Percentiles rank a stretch among this genome's conserved stretches.
phyloP scores from a whole-genome alignment of 2,113 vertebrate species.

The Eudyptes chrysolophus region DNA sequence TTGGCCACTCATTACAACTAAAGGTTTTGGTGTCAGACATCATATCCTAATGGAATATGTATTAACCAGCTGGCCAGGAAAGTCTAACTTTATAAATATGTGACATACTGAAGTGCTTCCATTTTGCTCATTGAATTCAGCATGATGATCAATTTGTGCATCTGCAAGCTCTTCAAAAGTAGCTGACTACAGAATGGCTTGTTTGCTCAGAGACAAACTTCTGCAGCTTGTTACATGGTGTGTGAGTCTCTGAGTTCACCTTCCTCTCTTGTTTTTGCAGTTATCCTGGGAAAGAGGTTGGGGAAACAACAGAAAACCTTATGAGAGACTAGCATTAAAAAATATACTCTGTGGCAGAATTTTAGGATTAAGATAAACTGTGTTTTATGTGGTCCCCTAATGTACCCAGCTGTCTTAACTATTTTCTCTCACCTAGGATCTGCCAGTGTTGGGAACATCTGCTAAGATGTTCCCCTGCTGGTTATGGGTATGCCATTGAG shows the following conservation, averaged over 20 bases:
- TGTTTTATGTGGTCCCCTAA: neutral
- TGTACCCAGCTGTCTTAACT: neutral
- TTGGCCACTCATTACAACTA: neutral
- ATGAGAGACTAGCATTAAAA: neutral
- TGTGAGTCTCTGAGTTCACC: neutral
- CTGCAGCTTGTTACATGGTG: neutral
- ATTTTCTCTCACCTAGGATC: neutral
- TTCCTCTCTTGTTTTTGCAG: neutral
- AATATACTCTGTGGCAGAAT: neutral
- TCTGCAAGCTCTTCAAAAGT: slow-evolving; percentile 42
- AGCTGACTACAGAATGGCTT: neutral
- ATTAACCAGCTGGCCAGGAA: neutral
- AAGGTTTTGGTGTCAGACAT: neutral
- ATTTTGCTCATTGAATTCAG: neutral
- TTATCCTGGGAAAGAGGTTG: neutral
- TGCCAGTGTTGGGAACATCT: neutral
- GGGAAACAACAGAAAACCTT: neutral
- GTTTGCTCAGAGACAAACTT: neutral
- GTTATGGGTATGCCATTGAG: neutral
- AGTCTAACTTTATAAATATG: neutral
- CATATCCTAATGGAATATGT: neutral
- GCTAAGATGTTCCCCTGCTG: neutral
- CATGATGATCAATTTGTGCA: neutral
- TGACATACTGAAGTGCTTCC: slow-evolving; percentile 1
- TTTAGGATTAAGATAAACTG: neutral